Percentiles rank a stretch among this genome's conserved stretches.
phyloP scores from a whole-genome alignment of 1,140 invertebrate species.

The Euwallacea fornicatus region DNA sequence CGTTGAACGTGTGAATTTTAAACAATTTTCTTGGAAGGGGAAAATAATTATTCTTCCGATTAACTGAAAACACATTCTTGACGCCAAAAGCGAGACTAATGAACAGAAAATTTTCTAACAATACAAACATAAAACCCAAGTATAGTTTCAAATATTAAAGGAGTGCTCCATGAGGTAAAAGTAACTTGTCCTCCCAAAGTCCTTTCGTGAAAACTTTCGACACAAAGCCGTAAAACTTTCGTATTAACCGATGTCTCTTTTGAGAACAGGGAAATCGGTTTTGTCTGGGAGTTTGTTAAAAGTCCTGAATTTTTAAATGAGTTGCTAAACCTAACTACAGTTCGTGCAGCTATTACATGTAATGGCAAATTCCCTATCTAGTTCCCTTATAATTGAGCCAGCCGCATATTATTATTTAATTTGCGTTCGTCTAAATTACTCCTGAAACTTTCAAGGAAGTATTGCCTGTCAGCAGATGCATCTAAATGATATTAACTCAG shows the following conservation, averaged over 20 bases:
- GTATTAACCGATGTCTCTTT: conserved; percentile 5
- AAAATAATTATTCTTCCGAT: too few relatives aligned
- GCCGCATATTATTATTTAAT: background rate
- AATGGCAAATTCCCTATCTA: too few relatives aligned
- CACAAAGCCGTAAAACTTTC: conserved; percentile 1
- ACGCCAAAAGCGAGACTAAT: too few relatives aligned
- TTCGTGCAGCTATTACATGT: background rate
- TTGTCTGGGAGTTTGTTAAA: background rate
- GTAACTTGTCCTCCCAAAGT: too few relatives aligned
- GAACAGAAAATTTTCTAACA: too few relatives aligned
- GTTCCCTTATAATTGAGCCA: background rate
- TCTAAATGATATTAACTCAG: conserved; percentile 11
- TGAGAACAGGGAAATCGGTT: background rate
- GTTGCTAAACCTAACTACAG: background rate
- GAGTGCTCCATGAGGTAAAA: too few relatives aligned
- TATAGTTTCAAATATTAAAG: too few relatives aligned
- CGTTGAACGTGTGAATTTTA: too few relatives aligned
- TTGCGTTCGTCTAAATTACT: background rate
- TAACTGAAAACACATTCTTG: too few relatives aligned
- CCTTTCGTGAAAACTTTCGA: background rate
- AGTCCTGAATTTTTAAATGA: conserved; percentile 1
- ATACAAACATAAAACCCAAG: too few relatives aligned
- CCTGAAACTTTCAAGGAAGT: conserved; percentile 4
- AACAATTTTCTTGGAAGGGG: too few relatives aligned
- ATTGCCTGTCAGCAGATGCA: conserved; percentile 10